phyloP scores from a whole-genome alignment of 1,140 invertebrate genomes.

The Spodoptera frugiperda region DNA sequence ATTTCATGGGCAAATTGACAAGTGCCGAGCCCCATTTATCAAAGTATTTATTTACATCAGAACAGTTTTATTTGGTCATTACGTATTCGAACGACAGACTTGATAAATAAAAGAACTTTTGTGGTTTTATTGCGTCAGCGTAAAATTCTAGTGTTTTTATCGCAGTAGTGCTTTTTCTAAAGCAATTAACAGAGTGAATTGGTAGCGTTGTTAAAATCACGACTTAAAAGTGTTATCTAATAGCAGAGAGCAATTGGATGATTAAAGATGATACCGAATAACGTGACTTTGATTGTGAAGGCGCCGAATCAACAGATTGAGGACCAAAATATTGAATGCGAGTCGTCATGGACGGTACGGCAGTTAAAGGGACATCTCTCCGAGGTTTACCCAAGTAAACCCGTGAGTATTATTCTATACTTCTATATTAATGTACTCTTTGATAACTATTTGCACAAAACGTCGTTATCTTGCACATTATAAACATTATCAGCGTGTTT shows the following conservation, averaged over 20 bases:
- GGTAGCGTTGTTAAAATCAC: slow-evolving; percentile 38
- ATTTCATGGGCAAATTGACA: slow-evolving; percentile 80
- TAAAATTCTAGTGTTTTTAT: slow-evolving; percentile 34
- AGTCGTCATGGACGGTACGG: slow-evolving; percentile 94
- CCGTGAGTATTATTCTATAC: slow-evolving; percentile 88
- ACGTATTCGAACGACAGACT: slow-evolving; percentile 40
- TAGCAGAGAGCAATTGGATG: slow-evolving; percentile 61
- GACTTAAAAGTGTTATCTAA: slow-evolving; percentile 69
- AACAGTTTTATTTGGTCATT: slow-evolving; percentile 62
- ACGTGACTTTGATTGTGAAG: slow-evolving; percentile 93
- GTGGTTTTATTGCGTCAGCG: slow-evolving; percentile 56
- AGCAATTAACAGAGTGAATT: not conserved
- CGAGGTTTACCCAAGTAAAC: slow-evolving; percentile 95
- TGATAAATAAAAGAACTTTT: slow-evolving; percentile 46
- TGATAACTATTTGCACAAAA: no score
- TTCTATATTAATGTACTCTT: not conserved
- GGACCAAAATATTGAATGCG: slow-evolving; percentile 94
- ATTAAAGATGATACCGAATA: slow-evolving; percentile 81
- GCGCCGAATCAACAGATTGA: slow-evolving; percentile 95
- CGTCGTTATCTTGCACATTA: no score
- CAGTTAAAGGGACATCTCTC: slow-evolving; percentile 94
- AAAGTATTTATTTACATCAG: slow-evolving; percentile 82
- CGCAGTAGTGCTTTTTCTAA: not conserved
- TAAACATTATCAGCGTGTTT: no score
- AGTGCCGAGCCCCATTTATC: slow-evolving; percentile 65